These are phyloP conservation scores for Apostichopus japonicus DNA, from an alignment of 35 echinoderm and acorn worm species.

Conservation along the genomic window DNA sequence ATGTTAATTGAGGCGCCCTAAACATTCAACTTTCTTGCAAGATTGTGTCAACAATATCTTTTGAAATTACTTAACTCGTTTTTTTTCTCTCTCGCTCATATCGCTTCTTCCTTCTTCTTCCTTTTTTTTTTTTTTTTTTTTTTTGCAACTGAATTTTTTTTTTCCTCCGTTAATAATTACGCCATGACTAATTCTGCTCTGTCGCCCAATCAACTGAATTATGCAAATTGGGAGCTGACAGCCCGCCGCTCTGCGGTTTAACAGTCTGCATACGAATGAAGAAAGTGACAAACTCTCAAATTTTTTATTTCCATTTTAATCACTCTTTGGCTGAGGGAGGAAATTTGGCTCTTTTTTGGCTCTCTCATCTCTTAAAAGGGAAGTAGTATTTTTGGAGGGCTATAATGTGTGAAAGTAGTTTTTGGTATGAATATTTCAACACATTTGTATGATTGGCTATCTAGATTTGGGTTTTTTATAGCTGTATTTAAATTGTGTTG, in stretches of 20 bases:
- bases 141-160: not conserved
- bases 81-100: not conserved
- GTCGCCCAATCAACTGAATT: constrained; percentile 44
- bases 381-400: not conserved
- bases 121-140: not conserved
- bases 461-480: too few species aligned
- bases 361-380: not conserved
- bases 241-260: constrained; percentile 25
- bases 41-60: not conserved
- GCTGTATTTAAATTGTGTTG: too few species aligned
- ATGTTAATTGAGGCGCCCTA: not conserved
- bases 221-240: constrained; percentile 20
- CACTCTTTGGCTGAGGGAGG: not conserved
- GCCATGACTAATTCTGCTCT: constrained; percentile 37
- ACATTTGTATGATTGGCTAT: not conserved
- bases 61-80: not conserved
- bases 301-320: constrained; percentile 3
- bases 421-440: not conserved
- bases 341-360: not conserved
- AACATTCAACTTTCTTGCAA: not conserved
- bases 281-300: not conserved
- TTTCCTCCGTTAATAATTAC: not conserved
- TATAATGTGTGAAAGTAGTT: not conserved
- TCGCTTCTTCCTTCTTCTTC: not conserved
- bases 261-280: not conserved